Base-by-base conservation (phyloP, 2,113 vertebrate genomes). In the Hippocampus mohnikei region DNA sequence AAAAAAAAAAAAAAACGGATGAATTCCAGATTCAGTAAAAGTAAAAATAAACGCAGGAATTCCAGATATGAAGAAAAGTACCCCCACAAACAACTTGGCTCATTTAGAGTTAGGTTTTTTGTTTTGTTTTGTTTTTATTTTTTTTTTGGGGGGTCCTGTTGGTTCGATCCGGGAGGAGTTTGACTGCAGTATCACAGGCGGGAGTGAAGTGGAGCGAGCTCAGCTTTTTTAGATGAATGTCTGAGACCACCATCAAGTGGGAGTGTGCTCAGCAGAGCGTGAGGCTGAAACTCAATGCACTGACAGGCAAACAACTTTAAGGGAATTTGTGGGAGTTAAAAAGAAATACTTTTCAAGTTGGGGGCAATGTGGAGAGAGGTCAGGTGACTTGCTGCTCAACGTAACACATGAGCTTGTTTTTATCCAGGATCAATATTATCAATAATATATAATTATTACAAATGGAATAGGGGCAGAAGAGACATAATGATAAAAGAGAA, bases 301-400 rank as follows among this genome's bases (percentile, higher is more conserved):
- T 90, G 88, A 90, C 83, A 87, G 84, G 81, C 86, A 40, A 86
- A 82, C 79, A 73, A 84, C 81, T 86, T 18, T 69, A 76, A 77
- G 82, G 80, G 74, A 70, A 87, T 83, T 80, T 85, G 67, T 80
- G 48, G 81, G 83, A 81, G 87, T 87, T 88, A 87, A 86, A 83
- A 71, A 81, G 42, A 79, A 82, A 79, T 67, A 74, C 42, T 84
- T 70, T 85, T 84, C 83, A 67, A 52, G 18, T 33, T 16, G 8
- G 65, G 53, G 52, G 37, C 65, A 25, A 78, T 59, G 27, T 29
- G 27, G 23, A n/a, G 53, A n/a, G 20, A 10, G 9, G 56, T 3
- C 53, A 67, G 82, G 74, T 42, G 82, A 72, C 72, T 85, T 70
- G 67, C 72, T 80, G 81, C 84, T 80, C 75, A 78, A 83, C 75